phyloP scores from a whole-genome alignment of 2,113 vertebrate species.

The Raja brachyura region DNA sequence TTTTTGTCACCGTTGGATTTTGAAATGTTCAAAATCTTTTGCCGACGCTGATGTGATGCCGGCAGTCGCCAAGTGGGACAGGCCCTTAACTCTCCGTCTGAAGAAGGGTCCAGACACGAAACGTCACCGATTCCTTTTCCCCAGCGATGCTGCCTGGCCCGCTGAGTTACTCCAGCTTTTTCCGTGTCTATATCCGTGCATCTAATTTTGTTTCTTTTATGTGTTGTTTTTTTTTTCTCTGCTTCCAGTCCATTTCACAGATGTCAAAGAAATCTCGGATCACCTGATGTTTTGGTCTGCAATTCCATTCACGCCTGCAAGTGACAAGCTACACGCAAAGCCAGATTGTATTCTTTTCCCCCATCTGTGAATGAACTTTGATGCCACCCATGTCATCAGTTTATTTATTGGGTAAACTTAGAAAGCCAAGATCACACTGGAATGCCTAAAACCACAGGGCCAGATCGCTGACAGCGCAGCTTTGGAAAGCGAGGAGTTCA shows the following conservation, averaged over 20 bases:
- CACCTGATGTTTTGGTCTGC: constrained; percentile 22
- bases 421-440: neutral
- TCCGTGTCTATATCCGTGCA: no score
- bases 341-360: neutral
- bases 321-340: neutral
- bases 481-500: neutral
- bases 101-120: no score
- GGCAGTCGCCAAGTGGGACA: no score
- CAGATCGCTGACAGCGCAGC: neutral
- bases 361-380: constrained; percentile 27
- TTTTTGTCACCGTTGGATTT: no score
- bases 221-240: neutral
- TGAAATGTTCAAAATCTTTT: no score
- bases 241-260: constrained; percentile 22
- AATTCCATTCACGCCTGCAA: neutral
- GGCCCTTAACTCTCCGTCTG: no score
- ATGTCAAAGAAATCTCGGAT: constrained; percentile 23
- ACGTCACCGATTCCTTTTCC: no score
- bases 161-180: no score
- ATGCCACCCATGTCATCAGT: constrained; percentile 9
- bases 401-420: neutral
- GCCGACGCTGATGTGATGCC: no score
- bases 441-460: neutral
- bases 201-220: neutral
- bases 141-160: no score